Percentiles rank a stretch among this genome's conserved stretches.
Conservation (phyloP, 2,113 vertebrate genomes). For the Narcine bancroftii region DNA sequence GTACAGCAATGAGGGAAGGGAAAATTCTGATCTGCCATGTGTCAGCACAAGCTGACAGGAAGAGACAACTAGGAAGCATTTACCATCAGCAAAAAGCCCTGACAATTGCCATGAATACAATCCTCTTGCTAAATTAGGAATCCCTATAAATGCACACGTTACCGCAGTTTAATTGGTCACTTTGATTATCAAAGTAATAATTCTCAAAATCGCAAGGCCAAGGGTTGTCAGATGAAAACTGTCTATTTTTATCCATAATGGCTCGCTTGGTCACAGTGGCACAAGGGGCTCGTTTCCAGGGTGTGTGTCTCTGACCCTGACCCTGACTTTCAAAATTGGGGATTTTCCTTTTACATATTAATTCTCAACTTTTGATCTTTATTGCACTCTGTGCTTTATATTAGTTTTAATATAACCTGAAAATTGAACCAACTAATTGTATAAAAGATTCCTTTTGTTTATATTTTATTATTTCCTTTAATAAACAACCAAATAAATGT, state of each 20-base stretch:
- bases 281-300: too few species aligned
- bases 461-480: background rate
- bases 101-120: background rate
- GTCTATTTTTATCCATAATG: too few species aligned
- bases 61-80: background rate
- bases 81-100: background rate
- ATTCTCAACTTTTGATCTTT: background rate
- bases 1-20: background rate
- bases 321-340: background rate
- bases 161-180: background rate
- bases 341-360: background rate
- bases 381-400: background rate
- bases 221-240: too few species aligned
- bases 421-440: background rate
- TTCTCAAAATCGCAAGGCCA: background rate
- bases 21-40: background rate
- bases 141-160: background rate
- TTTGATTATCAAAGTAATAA: background rate
- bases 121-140: background rate
- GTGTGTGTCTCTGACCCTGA: too few species aligned
- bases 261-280: too few species aligned
- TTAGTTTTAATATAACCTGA: background rate
- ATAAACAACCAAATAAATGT: background rate
- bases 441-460: background rate
- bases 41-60: background rate